Base-by-base conservation (phyloP, 1,140 invertebrate genomes). In the Sycophila sp. region DNA sequence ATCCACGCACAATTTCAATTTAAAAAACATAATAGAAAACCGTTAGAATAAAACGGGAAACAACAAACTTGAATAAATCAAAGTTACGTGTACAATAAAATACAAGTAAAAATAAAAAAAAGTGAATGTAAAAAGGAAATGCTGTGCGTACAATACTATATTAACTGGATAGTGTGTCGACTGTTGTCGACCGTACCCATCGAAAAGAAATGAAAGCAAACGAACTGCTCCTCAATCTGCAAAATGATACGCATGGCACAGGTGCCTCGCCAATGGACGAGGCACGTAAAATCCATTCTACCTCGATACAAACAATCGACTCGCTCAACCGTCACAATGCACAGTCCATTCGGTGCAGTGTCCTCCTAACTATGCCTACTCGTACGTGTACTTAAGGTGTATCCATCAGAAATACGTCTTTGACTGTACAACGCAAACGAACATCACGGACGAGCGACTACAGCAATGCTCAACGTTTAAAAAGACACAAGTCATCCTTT, bases 191-290 rank as follows among this genome's bases (percentile, higher is more conserved):
- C 32, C 17, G 17, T 56, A 30, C 53, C 53, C 32, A 34, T 56
- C 53, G 19, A 34, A 34, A 10, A 15, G 24, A n/a, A n/a, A 34
- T 0, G 34, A 17, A 56, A 34, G 34, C 30, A 56, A 56, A 19
- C 17, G 30, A 32, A 30, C n/a, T 56, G 53, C 53, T 59, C 24
- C 28, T 40, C 4, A n/a, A n/a, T 26, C 7, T 34, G 24, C 22
- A 40, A 45, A 26, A 53, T 26, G 28, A 60, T 60, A 60, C n/a
- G 58, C 36, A 60, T 60, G 58, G 58, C 58, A 60, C 56, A 59
- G 26, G 28, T 4, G 13, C 19, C 19, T 28, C 36, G 56, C 28
- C 34, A 26, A 11, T 3, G 2, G 40, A 45, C 58, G 22, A 60
- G 58, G 11, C 15, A 45, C 24, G 19, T 6, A 42, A 60, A 60